phyloP scores from a whole-genome alignment of 2,888 invertebrate genomes.

The Rhagophthalmus giganteus region DNA sequence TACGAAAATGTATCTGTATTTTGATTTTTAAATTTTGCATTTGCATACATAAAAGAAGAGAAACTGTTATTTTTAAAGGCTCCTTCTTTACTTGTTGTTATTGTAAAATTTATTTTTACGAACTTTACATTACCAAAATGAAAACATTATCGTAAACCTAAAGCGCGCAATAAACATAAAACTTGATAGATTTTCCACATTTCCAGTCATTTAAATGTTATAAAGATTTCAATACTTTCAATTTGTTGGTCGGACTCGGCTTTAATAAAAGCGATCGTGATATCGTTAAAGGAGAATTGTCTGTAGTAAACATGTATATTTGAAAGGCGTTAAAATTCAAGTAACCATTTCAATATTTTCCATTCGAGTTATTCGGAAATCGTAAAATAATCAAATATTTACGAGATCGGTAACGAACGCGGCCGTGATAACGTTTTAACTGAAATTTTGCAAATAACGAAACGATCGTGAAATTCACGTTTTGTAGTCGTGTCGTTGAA shows the following conservation, averaged over 20 bases:
- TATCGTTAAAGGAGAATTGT: slow-evolving; percentile 5
- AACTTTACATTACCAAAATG: slow-evolving; percentile 23
- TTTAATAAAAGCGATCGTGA: slow-evolving; percentile 4
- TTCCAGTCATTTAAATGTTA: slow-evolving; percentile 21
- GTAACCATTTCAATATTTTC: slow-evolving; percentile 35
- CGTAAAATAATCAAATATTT: slow-evolving; percentile 39
- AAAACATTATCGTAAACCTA: slow-evolving; percentile 27
- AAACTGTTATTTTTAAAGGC: no score
- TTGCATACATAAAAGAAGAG: no score
- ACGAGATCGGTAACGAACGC: no score
- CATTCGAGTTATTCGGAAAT: slow-evolving; percentile 18
- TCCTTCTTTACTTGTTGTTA: slow-evolving; percentile 1
- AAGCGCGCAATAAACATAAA: slow-evolving; percentile 27
- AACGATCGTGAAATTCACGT: no score
- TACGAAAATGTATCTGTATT: no score
- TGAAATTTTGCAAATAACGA: no score
- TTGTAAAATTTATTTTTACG: slow-evolving; percentile 6
- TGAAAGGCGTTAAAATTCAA: slow-evolving; percentile 27
- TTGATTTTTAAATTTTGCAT: no score
- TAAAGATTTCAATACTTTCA: slow-evolving; percentile 22
- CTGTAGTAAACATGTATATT: slow-evolving; percentile 19
- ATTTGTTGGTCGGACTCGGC: slow-evolving; percentile 12
- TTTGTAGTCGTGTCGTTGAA: slow-evolving; percentile 14
- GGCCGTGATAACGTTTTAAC: background rate
- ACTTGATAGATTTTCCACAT: slow-evolving; percentile 28